phyloP scores from a whole-genome alignment of 53 echinoderm and acorn worm genomes.

The Hippasteria phrygiana region DNA sequence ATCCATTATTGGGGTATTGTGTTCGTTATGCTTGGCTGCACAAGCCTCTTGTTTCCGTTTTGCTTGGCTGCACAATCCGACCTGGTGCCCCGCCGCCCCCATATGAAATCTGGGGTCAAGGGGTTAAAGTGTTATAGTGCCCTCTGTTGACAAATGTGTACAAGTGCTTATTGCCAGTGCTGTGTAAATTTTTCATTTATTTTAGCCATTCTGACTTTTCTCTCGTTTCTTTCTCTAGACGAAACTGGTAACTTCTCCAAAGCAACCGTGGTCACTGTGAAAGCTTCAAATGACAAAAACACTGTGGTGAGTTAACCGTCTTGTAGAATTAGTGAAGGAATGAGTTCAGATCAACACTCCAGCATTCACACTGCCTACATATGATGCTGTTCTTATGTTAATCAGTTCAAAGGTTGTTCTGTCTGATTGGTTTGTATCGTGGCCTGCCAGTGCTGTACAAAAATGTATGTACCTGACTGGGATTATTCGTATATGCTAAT shows the following conservation, averaged over 20 bases:
- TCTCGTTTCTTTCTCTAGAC: slow-evolving; percentile 26
- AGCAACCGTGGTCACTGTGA: slow-evolving; percentile 64
- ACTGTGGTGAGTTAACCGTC: slow-evolving; percentile 54
- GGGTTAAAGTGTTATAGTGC: not conserved
- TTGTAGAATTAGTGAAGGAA: not conserved
- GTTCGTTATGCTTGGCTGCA: no score
- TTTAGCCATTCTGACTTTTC: not conserved
- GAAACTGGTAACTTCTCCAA: slow-evolving; percentile 41
- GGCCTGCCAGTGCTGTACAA: not conserved
- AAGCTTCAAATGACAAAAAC: slow-evolving; percentile 70
- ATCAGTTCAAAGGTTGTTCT: slow-evolving; percentile 5
- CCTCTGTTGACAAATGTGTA: not conserved
- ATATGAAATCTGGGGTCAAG: not conserved
- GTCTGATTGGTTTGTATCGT: slow-evolving; percentile 1
- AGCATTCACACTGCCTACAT: no score
- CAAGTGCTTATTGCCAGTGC: no score
- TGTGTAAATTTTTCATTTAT: not conserved
- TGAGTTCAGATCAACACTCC: not conserved
- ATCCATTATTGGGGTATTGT: no score
- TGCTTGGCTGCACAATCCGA: no score
- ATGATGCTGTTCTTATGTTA: not conserved
- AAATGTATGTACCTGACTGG: not conserved
- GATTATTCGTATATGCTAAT: not conserved
- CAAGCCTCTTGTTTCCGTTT: no score
- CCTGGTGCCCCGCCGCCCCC: no score